These are phyloP conservation scores for Phrynosoma blainvillii DNA, from an alignment of 2,113 vertebrate genomes.

Conservation along the genomic window DNA sequence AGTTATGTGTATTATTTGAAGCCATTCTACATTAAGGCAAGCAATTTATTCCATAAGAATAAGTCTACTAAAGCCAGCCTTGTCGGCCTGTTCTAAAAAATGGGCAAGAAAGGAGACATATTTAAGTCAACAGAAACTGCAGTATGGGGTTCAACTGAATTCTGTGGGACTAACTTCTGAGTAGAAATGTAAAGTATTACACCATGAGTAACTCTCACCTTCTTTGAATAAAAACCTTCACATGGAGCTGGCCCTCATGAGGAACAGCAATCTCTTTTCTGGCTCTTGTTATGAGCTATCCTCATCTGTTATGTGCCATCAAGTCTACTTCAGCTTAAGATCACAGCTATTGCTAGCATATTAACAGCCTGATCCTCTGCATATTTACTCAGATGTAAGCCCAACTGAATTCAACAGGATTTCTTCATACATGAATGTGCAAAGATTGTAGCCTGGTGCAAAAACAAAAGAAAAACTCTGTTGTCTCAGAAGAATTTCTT, in stretches of 20 bases:
- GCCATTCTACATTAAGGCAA: conserved; percentile 6
- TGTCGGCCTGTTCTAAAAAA: neutral
- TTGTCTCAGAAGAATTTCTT: neutral
- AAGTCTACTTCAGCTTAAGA: neutral
- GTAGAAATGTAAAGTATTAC: neutral
- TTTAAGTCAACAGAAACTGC: neutral
- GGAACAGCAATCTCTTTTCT: neutral
- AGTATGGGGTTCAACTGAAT: neutral
- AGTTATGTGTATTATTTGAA: no score
- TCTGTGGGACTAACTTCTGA: neutral
- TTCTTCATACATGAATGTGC: neutral
- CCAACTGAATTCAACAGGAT: neutral
- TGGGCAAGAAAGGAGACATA: neutral
- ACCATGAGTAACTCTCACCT: neutral
- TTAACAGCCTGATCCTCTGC: neutral
- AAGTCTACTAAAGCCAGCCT: neutral
- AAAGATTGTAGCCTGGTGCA: neutral
- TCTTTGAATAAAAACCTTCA: neutral
- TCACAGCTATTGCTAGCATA: neutral
- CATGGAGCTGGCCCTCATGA: neutral
- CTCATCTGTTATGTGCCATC: no score
- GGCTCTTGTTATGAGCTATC: no score
- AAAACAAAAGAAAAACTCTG: neutral
- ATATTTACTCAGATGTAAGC: neutral
- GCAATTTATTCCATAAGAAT: neutral